A percentile compares a stretch with the other conserved stretches of the same genome.
phyloP scores from a whole-genome alignment of 2,797 vertebrate species.

The Huso huso region DNA sequence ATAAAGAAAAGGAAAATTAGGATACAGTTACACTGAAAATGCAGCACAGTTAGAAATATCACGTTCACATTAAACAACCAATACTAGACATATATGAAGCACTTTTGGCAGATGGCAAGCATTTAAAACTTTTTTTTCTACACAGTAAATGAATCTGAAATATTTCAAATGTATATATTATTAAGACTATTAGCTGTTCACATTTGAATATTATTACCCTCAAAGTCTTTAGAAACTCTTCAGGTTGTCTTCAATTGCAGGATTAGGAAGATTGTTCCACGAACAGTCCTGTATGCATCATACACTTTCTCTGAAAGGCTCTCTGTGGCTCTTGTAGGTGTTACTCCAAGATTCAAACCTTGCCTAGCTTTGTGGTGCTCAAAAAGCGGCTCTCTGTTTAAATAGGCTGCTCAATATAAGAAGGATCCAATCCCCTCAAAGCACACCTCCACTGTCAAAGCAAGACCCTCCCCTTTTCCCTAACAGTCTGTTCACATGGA shows the following conservation, averaged over 20 bases:
- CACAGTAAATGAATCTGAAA: no score
- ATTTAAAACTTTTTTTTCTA: no score
- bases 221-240: constrained; percentile 29
- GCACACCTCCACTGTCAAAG: constrained; percentile 38
- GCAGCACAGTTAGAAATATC: no score
- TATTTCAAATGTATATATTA: no score
- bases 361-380: constrained; percentile 39
- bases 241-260: constrained; percentile 13
- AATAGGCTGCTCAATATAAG: constrained; percentile 36
- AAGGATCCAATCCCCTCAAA: constrained; percentile 36
- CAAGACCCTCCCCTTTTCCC: constrained; percentile 43
- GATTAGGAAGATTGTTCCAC: neutral
- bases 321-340: neutral
- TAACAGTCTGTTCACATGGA: constrained; percentile 52
- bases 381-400: constrained; percentile 46
- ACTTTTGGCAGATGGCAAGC: no score
- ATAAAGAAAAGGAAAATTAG: constrained; percentile 8
- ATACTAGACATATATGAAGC: no score
- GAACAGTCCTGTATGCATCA: no score
- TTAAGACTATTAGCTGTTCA: no score
- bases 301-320: no score
- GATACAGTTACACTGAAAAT: constrained; percentile 5
- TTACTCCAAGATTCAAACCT: constrained; percentile 17
- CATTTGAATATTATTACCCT: constrained; percentile 40
- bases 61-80: no score